A percentile compares a stretch with the other conserved stretches of the same genome.
phyloP scores from a whole-genome alignment of 2,113 vertebrate species.

The Phoenicopterus ruber region DNA sequence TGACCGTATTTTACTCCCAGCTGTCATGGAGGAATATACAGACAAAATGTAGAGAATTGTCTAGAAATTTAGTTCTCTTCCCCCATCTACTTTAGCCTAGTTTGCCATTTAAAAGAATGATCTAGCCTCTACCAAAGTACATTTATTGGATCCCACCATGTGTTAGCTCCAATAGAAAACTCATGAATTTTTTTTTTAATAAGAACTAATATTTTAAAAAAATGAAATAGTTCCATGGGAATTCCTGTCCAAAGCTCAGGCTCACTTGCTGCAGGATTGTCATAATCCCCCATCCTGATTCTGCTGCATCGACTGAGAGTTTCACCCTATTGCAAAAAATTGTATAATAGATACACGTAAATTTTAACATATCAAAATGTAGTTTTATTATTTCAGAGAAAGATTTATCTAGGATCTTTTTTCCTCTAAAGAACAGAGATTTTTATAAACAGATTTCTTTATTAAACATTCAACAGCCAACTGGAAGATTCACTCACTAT shows the following conservation, averaged over 20 bases:
- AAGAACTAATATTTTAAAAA: background rate
- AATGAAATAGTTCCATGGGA: background rate
- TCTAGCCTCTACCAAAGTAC: background rate
- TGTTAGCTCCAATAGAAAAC: background rate
- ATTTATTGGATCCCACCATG: background rate
- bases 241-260: fast-evolving
- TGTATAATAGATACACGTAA: background rate
- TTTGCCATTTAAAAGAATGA: background rate
- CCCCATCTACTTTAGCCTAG: background rate
- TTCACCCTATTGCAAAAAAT: background rate
- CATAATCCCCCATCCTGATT: background rate
- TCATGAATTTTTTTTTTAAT: background rate
- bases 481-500: background rate
- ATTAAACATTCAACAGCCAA: background rate
- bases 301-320: background rate
- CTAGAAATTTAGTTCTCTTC: background rate
- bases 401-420: background rate
- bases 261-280: background rate
- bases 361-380: background rate
- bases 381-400: background rate
- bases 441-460: background rate
- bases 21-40: background rate
- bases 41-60: background rate
- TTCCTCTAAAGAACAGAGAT: background rate
- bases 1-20: background rate